Evolutionary conservation across 2,797 vertebrate genomes (phyloP).

Genomic region (Manis crassicaudata): DNA sequence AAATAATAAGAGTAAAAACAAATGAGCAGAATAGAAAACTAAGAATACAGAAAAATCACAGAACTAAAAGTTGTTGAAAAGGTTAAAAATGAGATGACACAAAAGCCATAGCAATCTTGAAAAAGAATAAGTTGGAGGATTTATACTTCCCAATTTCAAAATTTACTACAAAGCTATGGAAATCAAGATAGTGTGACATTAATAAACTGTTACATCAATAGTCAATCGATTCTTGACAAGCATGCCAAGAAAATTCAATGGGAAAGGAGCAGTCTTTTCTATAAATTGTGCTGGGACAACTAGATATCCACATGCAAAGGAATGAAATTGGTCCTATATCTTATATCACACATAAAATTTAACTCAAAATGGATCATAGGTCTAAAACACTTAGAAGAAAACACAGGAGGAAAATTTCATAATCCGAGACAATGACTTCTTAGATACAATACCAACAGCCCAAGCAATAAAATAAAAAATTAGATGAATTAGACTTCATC

Average conservation of each 20-base stretch:
- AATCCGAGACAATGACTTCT: background rate
- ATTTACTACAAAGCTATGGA: background rate
- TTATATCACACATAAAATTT: background rate
- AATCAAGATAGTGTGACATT: background rate
- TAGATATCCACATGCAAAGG: background rate
- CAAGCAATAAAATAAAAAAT: background rate
- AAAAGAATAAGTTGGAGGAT: background rate
- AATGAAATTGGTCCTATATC: background rate
- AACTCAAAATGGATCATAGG: background rate
- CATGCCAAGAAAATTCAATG: background rate
- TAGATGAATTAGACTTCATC: background rate
- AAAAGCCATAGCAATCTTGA: background rate
- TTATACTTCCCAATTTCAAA: constrained; percentile 15
- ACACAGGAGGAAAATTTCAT: background rate
- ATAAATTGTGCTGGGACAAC: background rate
- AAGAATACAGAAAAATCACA: background rate
- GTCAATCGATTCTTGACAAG: background rate
- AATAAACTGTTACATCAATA: background rate
- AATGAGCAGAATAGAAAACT: background rate
- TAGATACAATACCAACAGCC: background rate
- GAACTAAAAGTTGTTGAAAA: background rate
- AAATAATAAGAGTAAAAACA: background rate
- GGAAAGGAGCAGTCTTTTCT: background rate
- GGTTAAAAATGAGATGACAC: background rate
- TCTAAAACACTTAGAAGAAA: background rate